Evolutionary conservation across 2,797 vertebrate species (phyloP).

Genomic region (Schizothorax lantsangensis): DNA sequence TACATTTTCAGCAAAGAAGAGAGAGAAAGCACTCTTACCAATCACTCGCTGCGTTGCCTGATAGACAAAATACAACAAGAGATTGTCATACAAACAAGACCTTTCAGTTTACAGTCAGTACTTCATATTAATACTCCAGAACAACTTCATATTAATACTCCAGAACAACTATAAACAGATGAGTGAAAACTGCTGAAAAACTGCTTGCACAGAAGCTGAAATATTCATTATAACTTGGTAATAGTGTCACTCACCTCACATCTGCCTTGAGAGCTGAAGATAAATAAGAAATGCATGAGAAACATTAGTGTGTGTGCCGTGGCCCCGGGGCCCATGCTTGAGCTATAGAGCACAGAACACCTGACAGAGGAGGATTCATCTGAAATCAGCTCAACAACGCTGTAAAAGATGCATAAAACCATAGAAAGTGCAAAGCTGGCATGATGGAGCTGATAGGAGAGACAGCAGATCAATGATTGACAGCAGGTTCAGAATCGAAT

Average conservation of each 20-base stretch:
- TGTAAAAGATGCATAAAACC: background rate
- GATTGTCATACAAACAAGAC: constrained; percentile 21
- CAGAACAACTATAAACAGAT: background rate
- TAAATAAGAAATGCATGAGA: constrained; percentile 36
- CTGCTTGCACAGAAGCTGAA: background rate
- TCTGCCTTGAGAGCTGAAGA: constrained; percentile 59
- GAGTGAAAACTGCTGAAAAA: background rate
- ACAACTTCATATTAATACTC: background rate
- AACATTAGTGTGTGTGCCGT: constrained; percentile 39
- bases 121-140: too few relatives aligned
- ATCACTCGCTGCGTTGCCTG: constrained; percentile 67
- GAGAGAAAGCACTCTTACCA: constrained; percentile 62
- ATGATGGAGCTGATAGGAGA: constrained; percentile 27
- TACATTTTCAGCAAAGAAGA: background rate
- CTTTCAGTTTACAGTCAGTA: background rate
- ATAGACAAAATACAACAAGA: constrained; percentile 12
- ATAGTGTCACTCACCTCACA: constrained; percentile 71
- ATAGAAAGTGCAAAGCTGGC: constrained; percentile 17
- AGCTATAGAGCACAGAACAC: constrained; percentile 9
- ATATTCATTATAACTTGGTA: background rate
- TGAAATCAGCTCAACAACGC: background rate
- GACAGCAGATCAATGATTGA: constrained; percentile 67
- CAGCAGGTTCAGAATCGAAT: constrained; percentile 29
- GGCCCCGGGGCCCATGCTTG: constrained; percentile 63
- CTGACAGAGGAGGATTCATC: background rate